A percentile compares a stretch with the other conserved stretches of the same genome.
Conservation (phyloP, 1,140 invertebrate species). For the Procambarus virginalis region DNA sequence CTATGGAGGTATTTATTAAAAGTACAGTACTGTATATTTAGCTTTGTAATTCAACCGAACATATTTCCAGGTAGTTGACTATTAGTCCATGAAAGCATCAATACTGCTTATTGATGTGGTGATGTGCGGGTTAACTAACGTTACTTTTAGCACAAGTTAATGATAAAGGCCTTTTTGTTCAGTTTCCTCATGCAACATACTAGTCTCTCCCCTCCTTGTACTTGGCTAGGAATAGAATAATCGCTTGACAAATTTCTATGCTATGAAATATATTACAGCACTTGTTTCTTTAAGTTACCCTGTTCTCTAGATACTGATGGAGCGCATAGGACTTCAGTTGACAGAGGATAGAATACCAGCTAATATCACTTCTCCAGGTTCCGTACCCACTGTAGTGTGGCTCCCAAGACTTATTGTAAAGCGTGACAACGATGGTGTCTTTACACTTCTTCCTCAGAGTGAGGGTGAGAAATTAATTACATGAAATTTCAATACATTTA, state of each 20-base stretch:
- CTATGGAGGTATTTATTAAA: conserved; percentile 80
- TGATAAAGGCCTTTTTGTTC: too few relatives aligned
- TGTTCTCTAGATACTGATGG: conserved; percentile 79
- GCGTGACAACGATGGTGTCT: conserved; percentile 81
- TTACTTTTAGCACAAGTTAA: too few relatives aligned
- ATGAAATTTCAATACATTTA: too few relatives aligned
- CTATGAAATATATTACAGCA: conserved; percentile 76
- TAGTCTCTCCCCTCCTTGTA: too few relatives aligned
- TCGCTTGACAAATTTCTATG: conserved; percentile 85
- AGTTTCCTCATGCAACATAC: too few relatives aligned
- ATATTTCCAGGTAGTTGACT: too few relatives aligned
- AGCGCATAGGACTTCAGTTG: conserved; percentile 82
- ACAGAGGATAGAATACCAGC: conserved; percentile 86
- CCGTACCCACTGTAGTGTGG: conserved; percentile 85
- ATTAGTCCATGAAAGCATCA: too few relatives aligned
- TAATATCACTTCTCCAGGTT: conserved; percentile 88
- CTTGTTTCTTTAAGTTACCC: too few relatives aligned
- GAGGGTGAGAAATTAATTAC: conserved; percentile 29
- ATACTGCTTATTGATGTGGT: too few relatives aligned
- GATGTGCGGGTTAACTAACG: too few relatives aligned
- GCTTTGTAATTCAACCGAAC: too few relatives aligned
- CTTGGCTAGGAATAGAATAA: conserved; percentile 81
- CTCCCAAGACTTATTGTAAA: conserved; percentile 81
- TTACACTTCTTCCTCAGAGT: conserved; percentile 77
- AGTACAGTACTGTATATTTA: too few relatives aligned